Evolutionary conservation across 2,888 invertebrate genomes (phyloP), one percentile per base, ranked within the genome.

Genomic region (Iselma pallidipennis): DNA sequence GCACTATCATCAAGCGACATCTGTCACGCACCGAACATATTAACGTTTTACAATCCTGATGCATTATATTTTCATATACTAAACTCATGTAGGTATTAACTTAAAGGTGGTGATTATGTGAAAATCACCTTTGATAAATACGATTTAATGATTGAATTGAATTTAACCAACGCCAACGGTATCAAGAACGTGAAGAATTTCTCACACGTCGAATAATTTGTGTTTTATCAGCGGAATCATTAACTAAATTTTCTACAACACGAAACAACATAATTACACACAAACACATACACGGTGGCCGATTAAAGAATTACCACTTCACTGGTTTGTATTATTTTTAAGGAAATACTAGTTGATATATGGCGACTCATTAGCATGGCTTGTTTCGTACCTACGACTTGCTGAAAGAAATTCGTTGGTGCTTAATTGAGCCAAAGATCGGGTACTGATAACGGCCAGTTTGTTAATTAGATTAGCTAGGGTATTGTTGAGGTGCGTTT

Each of bases 171-270:
- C n/a, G n/a, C n/a, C n/a, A n/a, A n/a, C n/a, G n/a, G n/a, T n/a
- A n/a, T n/a, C n/a, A n/a, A n/a, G n/a, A n/a, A n/a, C n/a, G n/a
- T n/a, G n/a, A n/a, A n/a, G n/a, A n/a, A n/a, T 71, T 80, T 76
- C 79, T 79, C 79, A 79, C 79, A 79, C 79, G 78, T 78, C 73
- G 74, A 77, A 78, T 77, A 75, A 78, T 79, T 77, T 76, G 76
- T 77, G 69, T 59, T 55, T 73, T 74, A 73, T 74, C 37, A 37
- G 7, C 72, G 65, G 16, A 12, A 70, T 51, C 29, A 63, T 66
- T 62, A 74, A 74, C 75, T 70, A 67, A 56, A 61, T 61, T 68
- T 71, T 66, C 72, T 68, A 70, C 74, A 68, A 72, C 74, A 77
- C 75, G 74, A 71, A 78, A 77, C 72, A 77, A 77, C 76, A 76